Conservation (phyloP, 1,140 invertebrate genomes). For the Drosophila orosa region DNA sequence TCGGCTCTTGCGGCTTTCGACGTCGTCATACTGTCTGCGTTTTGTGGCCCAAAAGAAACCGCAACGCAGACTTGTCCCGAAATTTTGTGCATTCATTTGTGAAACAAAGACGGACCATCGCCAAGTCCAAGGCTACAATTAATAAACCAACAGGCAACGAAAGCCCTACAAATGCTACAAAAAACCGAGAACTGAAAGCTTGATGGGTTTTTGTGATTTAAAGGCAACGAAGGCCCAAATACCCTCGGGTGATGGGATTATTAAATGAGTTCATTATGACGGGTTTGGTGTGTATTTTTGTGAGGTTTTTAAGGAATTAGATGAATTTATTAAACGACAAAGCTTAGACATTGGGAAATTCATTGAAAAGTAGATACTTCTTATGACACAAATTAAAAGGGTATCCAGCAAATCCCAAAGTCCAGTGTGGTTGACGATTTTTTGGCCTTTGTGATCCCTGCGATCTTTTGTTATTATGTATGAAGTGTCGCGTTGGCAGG, state of each 20-base stretch:
- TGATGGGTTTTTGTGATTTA: constrained; percentile 1
- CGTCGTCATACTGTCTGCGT: constrained; percentile 80
- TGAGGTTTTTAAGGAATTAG: neutral
- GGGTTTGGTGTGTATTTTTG: constrained; percentile 3
- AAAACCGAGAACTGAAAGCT: constrained; percentile 6
- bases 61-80: constrained; percentile 70
- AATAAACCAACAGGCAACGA: constrained; percentile 63
- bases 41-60: constrained; percentile 65
- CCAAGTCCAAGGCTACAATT: constrained; percentile 79
- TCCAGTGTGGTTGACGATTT: constrained; percentile 25
- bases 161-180: constrained; percentile 75
- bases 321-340: neutral
- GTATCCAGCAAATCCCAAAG: constrained; percentile 8
- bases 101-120: constrained; percentile 58
- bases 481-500: constrained; percentile 81
- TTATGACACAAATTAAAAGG: neutral
- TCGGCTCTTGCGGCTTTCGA: constrained; percentile 49
- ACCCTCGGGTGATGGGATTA: constrained; percentile 16
- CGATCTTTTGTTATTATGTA: constrained; percentile 81
- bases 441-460: constrained; percentile 35
- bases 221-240: constrained; percentile 15
- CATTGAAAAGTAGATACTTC: neutral
- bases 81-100: constrained; percentile 83
- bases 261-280: constrained; percentile 24
- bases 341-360: neutral